Percentiles rank a stretch among this genome's conserved stretches.
Evolutionary conservation across 2,888 invertebrate genomes (phyloP).

Genomic region (Horisme vitalbata): DNA sequence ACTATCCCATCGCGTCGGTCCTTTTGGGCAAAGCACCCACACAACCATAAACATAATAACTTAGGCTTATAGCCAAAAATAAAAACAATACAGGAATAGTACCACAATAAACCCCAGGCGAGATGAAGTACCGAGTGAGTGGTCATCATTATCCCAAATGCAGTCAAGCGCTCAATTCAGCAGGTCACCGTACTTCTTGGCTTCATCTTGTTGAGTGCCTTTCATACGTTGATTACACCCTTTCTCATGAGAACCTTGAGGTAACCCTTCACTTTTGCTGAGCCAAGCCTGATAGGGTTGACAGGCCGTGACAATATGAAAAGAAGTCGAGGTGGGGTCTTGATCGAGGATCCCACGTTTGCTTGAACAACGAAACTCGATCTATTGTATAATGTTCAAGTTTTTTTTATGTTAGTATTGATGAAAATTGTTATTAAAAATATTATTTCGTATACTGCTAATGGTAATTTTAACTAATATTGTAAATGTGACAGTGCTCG

Average conservation of each 20-base stretch:
- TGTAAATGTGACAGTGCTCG: too few relatives aligned
- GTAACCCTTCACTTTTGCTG: slow-evolving; percentile 22
- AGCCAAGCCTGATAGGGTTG: slow-evolving; percentile 23
- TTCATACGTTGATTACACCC: slow-evolving; percentile 32
- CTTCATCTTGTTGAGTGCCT: slow-evolving; percentile 30
- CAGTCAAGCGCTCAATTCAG: slow-evolving; percentile 15
- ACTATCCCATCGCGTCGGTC: too few relatives aligned
- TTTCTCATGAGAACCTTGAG: slow-evolving; percentile 17
- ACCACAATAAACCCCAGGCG: background rate
- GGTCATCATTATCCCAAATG: slow-evolving; percentile 20
- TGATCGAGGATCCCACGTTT: too few relatives aligned
- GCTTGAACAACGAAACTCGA: too few relatives aligned
- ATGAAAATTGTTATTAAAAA: too few relatives aligned
- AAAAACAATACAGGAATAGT: background rate
- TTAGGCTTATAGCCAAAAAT: background rate
- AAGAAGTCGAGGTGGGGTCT: too few relatives aligned
- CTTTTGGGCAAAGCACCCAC: too few relatives aligned
- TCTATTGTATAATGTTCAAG: too few relatives aligned
- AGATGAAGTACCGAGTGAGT: slow-evolving; percentile 7
- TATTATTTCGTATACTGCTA: too few relatives aligned
- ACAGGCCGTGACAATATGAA: background rate
- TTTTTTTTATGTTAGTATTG: too few relatives aligned
- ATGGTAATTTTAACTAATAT: too few relatives aligned
- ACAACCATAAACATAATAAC: too few relatives aligned
- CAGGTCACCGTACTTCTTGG: slow-evolving; percentile 23